Base-by-base conservation (phyloP, 2,797 vertebrate genomes). In the Sarcoramphus papa region DNA sequence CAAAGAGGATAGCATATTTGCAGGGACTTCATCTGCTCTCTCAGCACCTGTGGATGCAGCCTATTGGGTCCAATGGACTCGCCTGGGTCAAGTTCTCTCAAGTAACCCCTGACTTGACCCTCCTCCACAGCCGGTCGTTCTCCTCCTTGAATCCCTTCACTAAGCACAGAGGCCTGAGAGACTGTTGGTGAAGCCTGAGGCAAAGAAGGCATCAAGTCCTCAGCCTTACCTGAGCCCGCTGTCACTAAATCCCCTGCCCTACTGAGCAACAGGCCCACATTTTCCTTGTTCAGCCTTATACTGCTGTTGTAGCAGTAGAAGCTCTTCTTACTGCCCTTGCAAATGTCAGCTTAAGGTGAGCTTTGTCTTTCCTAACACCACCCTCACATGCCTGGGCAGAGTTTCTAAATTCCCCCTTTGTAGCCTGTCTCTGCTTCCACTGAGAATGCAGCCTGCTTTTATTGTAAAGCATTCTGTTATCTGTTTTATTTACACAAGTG, bases 71-170 rank as follows among this genome's bases (percentile, higher is more conserved):
- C 48, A 73, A 2, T 35, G 37, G 40, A 82, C 31, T 82, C 85
- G 48, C 35, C 7, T 56, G 35, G 9, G 15, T 67, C 40, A 40
- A 20, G 10, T 85, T 73, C 23, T 68, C 15, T 85, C 59, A 77
- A 19, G 27, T 67, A 53, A 31, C 23, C 21, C 35, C 19, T 50
- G 35, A 78, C 23, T 43, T 33, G 22, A 68, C 8, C 33, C 27
- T 63, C 30, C 47, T 92, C 35, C 33, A 30, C 2, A 18, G 28
- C 20, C 4, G 0, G 19, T 50, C 5, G 1, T 56, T 56, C 31
- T 28, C 14, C 14, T 76, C 18, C 14, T 76, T 0, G 0, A 75
- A 47, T 31, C 40, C 48, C 19, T 75, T 53, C 23, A 16, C 25
- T 79, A 50, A 69, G 14, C 25, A 64, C 13, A 41, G 41, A 79